Conservation (phyloP, 1,140 invertebrate species). For the Drosophila ercepeae region DNA sequence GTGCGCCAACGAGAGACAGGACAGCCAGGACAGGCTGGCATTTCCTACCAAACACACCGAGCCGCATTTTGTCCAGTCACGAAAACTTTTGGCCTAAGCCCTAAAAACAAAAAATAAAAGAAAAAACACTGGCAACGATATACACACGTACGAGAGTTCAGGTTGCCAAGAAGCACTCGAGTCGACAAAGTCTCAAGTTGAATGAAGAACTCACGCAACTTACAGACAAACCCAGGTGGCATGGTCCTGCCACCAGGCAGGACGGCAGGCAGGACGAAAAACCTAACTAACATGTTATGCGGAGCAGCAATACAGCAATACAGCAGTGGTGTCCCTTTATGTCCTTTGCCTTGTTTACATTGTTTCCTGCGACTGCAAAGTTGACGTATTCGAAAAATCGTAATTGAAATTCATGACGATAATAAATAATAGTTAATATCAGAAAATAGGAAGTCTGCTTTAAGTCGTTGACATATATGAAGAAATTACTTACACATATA, state of each 20-base stretch:
- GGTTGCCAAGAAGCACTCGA: conserved; percentile 65
- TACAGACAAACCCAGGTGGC: conserved; percentile 27
- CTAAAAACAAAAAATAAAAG: conserved; percentile 26
- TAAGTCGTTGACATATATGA: conserved; percentile 12
- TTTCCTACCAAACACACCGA: conserved; percentile 51
- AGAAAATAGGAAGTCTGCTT: neutral
- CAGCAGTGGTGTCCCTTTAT: conserved; percentile 15
- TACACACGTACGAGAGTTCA: conserved; percentile 53
- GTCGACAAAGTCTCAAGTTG: conserved; percentile 62
- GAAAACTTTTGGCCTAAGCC: conserved; percentile 67
- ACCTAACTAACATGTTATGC: conserved; percentile 19
- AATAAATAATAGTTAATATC: conserved; percentile 9
- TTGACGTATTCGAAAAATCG: conserved; percentile 41
- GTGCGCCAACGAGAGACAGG: conserved; percentile 64
- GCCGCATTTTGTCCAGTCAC: conserved; percentile 73
- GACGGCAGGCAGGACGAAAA: conserved; percentile 5
- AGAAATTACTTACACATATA: neutral
- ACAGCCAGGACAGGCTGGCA: conserved; percentile 47
- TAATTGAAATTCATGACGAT: conserved; percentile 50
- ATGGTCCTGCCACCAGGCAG: no score
- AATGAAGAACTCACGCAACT: conserved; percentile 72
- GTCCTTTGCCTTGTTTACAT: conserved; percentile 39
- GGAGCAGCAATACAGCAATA: conserved; percentile 18
- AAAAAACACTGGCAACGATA: conserved; percentile 2
- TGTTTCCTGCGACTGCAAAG: conserved; percentile 15